phyloP scores from a whole-genome alignment of 2,113 vertebrate genomes.

The Martes martes region DNA sequence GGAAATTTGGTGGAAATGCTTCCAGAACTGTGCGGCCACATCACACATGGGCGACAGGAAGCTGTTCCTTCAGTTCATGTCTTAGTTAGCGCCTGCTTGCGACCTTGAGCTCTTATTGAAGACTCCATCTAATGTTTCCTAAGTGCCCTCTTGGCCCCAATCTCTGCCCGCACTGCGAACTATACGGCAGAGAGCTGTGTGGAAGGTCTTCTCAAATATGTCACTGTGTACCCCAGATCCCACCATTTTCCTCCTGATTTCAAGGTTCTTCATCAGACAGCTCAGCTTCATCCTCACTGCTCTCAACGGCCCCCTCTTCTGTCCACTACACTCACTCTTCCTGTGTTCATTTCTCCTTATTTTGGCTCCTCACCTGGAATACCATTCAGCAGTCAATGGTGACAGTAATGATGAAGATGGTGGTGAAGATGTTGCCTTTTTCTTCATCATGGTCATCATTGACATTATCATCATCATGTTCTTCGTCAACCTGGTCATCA shows the following conservation, averaged over 20 bases:
- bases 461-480: background rate
- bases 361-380: background rate
- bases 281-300: background rate
- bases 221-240: background rate
- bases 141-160: background rate
- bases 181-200: background rate
- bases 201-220: background rate
- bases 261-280: background rate
- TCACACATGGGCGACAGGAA: background rate
- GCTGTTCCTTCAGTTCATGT: background rate
- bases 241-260: background rate
- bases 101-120: background rate
- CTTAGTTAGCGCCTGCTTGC: background rate
- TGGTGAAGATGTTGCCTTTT: background rate
- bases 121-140: background rate
- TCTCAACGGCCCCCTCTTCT: background rate
- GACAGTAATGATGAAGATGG: background rate
- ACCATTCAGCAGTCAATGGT: background rate
- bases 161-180: background rate
- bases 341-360: background rate
- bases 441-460: background rate
- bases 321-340: fast-evolving
- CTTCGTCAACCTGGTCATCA: background rate
- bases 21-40: background rate
- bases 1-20: background rate